A percentile compares a stretch with the other conserved stretches of the same genome.
Conservation (phyloP, 2,888 invertebrate species). For the Stenodema calcarata region DNA sequence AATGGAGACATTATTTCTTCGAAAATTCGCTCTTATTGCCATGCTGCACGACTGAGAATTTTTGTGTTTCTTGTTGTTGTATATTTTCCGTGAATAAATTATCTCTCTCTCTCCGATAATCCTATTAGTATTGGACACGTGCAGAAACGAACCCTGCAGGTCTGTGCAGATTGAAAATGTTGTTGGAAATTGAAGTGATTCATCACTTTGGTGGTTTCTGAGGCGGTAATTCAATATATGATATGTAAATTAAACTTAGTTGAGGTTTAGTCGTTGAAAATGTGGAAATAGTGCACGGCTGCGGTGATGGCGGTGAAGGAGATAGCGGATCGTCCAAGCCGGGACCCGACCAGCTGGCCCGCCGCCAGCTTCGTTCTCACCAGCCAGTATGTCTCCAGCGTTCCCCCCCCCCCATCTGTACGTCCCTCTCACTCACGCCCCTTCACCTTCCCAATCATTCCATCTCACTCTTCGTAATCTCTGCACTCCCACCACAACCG, state of each 20-base stretch:
- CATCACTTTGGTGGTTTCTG: background rate
- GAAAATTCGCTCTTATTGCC: too few relatives aligned
- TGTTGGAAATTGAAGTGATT: background rate
- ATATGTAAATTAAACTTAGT: background rate
- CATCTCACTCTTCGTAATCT: background rate
- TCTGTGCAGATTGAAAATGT: too few relatives aligned
- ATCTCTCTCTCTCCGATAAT: too few relatives aligned
- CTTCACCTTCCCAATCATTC: background rate
- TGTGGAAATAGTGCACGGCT: background rate
- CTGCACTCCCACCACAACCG: background rate
- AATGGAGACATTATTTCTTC: too few relatives aligned
- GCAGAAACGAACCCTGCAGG: too few relatives aligned
- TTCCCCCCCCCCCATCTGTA: background rate
- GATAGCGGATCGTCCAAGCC: background rate
- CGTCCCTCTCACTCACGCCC: background rate
- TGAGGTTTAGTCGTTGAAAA: background rate
- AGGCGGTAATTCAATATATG: background rate
- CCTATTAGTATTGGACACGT: too few relatives aligned
- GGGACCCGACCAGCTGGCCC: constrained; percentile 1
- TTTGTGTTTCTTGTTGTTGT: too few relatives aligned
- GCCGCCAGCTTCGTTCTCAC: background rate
- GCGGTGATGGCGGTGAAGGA: background rate
- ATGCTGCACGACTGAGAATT: too few relatives aligned
- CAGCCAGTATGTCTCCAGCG: constrained; percentile 46
- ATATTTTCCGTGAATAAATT: too few relatives aligned